These are phyloP conservation scores for Achatina immaculata DNA, from an alignment of 1,140 invertebrate species.

Conservation along the genomic window DNA sequence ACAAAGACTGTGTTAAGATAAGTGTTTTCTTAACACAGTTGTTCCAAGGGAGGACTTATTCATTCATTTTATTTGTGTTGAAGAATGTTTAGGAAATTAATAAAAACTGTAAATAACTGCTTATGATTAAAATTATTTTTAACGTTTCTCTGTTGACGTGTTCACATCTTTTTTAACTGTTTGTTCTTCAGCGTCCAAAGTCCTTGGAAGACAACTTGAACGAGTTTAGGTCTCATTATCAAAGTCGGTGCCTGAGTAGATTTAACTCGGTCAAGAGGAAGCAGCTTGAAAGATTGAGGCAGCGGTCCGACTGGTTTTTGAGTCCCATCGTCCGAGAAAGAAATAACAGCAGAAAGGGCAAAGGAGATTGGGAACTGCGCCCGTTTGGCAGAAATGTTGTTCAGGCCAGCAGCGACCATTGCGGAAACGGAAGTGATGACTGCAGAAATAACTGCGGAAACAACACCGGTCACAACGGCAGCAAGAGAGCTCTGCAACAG, in stretches of 20 bases:
- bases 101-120: too few species aligned
- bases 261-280: slow-evolving; percentile 69
- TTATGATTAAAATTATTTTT: too few species aligned
- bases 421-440: not conserved
- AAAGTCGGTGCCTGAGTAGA: slow-evolving; percentile 60
- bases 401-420: slow-evolving; percentile 25
- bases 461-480: slow-evolving; percentile 17
- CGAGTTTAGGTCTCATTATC: slow-evolving; percentile 54
- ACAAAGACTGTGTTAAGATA: too few species aligned
- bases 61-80: too few species aligned
- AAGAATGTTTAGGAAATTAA: too few species aligned
- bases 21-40: too few species aligned
- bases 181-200: slow-evolving; percentile 64
- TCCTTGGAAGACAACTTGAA: slow-evolving; percentile 66
- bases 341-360: slow-evolving; percentile 43
- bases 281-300: slow-evolving; percentile 64
- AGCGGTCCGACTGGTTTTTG: slow-evolving; percentile 68
- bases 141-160: too few species aligned
- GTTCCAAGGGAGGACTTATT: too few species aligned
- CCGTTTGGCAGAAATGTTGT: slow-evolving; percentile 18
- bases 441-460: slow-evolving; percentile 4
- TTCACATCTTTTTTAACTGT: too few species aligned
- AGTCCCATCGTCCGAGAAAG: slow-evolving; percentile 48
- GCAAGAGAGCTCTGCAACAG: slow-evolving; percentile 45
- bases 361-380: slow-evolving; percentile 43